Evolutionary conservation across 2,888 invertebrate genomes (phyloP).

Genomic region (Eremobia ochroleuca): DNA sequence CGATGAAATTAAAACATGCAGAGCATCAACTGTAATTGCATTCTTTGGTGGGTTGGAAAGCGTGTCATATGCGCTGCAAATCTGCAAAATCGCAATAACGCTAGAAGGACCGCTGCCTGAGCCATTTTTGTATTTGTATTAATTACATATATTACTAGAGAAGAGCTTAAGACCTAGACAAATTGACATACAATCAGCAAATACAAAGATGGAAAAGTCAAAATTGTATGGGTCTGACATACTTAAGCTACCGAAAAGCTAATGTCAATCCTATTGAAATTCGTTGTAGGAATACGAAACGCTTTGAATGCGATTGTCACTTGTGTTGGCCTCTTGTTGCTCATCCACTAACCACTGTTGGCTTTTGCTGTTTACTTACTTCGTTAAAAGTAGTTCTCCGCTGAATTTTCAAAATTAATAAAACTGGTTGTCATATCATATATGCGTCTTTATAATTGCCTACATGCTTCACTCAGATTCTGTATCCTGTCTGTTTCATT

Average conservation of each 20-base stretch:
- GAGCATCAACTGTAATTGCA: slow-evolving; percentile 3
- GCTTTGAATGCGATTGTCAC: neutral
- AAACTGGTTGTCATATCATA: too few species aligned
- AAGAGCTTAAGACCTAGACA: too few species aligned
- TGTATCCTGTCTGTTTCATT: too few species aligned
- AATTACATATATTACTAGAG: neutral
- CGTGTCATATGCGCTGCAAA: neutral
- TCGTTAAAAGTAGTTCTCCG: too few species aligned
- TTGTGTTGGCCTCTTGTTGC: too few species aligned
- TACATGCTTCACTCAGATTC: too few species aligned
- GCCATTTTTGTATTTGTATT: neutral
- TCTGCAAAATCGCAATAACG: neutral
- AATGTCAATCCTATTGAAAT: neutral
- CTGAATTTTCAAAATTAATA: too few species aligned
- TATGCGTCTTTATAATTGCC: too few species aligned
- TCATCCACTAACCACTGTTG: too few species aligned
- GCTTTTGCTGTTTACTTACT: too few species aligned
- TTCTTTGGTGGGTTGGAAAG: neutral
- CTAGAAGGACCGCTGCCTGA: too few species aligned
- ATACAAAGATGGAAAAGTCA: neutral
- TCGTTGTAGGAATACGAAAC: neutral
- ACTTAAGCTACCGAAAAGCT: neutral
- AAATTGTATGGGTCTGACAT: neutral
- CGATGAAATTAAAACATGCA: slow-evolving; percentile 45
- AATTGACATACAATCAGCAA: too few species aligned